Evolutionary conservation across 2,888 invertebrate genomes (phyloP).

Genomic region (Pseudanteris insignis): DNA sequence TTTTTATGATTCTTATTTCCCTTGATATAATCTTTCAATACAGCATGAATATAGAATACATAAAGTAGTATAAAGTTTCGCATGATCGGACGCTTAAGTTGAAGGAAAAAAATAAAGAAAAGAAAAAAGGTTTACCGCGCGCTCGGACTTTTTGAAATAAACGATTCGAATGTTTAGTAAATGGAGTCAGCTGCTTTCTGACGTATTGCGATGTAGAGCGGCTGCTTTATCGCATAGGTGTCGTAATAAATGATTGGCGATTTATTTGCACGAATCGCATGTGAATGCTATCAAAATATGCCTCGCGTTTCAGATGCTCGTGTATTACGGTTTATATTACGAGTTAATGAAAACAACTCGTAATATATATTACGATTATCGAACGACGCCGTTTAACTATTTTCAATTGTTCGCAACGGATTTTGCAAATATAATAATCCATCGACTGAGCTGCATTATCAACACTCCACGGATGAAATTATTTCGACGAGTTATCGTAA

Average conservation of each 20-base stretch:
- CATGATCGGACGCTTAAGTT: too few species aligned
- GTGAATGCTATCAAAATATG: slow-evolving; percentile 45
- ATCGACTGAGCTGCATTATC: too few species aligned
- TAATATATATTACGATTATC: too few species aligned
- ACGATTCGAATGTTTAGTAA: slow-evolving; percentile 41
- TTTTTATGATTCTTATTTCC: too few species aligned
- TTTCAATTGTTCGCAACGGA: too few species aligned
- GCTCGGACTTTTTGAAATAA: slow-evolving; percentile 40
- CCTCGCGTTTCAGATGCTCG: slow-evolving; percentile 39
- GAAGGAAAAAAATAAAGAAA: not conserved
- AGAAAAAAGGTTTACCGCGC: slow-evolving; percentile 6
- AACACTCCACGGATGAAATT: too few species aligned
- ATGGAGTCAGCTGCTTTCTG: slow-evolving; percentile 36
- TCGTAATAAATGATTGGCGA: slow-evolving; percentile 46
- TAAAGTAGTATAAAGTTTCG: too few species aligned
- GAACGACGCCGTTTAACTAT: too few species aligned
- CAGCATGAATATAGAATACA: too few species aligned
- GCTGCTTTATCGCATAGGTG: slow-evolving; percentile 45
- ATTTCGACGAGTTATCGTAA: too few species aligned
- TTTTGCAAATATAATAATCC: too few species aligned
- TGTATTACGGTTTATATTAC: slow-evolving; percentile 24
- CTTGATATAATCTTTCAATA: too few species aligned
- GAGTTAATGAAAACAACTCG: not conserved
- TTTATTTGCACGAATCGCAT: slow-evolving; percentile 45
- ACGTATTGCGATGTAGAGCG: slow-evolving; percentile 38